Evolutionary conservation across 2,113 vertebrate species (phyloP).

Genomic region (Apeltes quadracus): DNA sequence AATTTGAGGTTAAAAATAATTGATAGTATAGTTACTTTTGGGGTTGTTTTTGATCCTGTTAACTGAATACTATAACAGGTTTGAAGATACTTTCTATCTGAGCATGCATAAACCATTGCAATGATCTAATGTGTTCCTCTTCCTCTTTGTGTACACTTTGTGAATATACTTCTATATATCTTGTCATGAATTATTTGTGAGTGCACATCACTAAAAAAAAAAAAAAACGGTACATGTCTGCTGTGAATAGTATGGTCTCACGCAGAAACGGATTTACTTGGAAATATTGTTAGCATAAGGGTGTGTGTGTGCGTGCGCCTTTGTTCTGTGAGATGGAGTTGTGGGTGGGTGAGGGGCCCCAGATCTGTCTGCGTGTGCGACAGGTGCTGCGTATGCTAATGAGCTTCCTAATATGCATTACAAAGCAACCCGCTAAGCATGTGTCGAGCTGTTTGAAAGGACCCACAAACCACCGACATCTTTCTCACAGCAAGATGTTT

Average conservation of each 20-base stretch:
- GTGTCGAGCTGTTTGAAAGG: conserved; percentile 4
- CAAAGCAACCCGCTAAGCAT: conserved; percentile 55
- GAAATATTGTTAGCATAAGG: not conserved
- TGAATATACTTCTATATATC: not conserved
- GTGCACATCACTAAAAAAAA: not conserved
- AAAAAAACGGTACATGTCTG: not conserved
- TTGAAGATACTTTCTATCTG: not conserved
- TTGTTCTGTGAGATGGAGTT: conserved; percentile 41
- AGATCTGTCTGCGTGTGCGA: conserved; percentile 12
- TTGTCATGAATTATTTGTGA: not conserved
- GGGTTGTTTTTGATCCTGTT: not conserved
- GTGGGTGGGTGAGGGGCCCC: conserved; percentile 42
- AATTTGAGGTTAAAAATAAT: too few relatives aligned
- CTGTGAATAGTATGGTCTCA: not conserved
- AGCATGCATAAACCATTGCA: not conserved
- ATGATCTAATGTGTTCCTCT: too few relatives aligned
- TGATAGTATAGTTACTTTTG: not conserved
- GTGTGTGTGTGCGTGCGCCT: conserved; percentile 14
- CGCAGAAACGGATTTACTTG: not conserved
- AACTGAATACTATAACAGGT: not conserved
- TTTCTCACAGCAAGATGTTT: not conserved
- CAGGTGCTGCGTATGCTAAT: conserved; percentile 71
- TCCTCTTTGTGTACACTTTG: not conserved
- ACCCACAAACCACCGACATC: not conserved
- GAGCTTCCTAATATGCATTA: conserved; percentile 74